A percentile compares a stretch with the other conserved stretches of the same genome.
Evolutionary conservation across 2,888 invertebrate genomes (phyloP).

Genomic region (Meta bourneti): DNA sequence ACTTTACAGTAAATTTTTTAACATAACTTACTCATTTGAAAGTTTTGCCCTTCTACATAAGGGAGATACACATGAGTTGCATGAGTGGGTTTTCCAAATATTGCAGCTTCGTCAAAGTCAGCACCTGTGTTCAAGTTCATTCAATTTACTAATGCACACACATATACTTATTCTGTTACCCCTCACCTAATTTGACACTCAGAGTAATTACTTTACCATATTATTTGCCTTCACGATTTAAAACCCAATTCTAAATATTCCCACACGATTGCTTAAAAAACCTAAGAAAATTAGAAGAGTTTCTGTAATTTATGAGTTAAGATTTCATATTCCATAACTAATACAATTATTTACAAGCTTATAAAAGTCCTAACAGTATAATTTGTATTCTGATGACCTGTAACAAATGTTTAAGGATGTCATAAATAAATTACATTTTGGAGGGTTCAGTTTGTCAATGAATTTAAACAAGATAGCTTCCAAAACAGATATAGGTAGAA

Average conservation of each 20-base stretch:
- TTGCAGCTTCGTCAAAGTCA: slow-evolving; percentile 81
- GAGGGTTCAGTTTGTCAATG: no score
- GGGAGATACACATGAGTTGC: slow-evolving; percentile 91
- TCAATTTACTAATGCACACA: slow-evolving; percentile 46
- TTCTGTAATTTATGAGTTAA: no score
- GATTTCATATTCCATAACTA: no score
- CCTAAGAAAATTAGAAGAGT: no score
- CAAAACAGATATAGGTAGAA: no score
- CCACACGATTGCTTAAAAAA: no score
- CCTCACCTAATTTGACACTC: neutral
- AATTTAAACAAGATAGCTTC: no score
- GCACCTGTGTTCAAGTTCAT: slow-evolving; percentile 79
- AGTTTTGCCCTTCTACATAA: slow-evolving; percentile 89
- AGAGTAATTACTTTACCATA: neutral
- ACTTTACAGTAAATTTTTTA: slow-evolving; percentile 27
- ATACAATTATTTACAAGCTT: no score
- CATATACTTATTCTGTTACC: slow-evolving; percentile 18
- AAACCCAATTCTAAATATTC: neutral
- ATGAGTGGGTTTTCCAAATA: slow-evolving; percentile 87
- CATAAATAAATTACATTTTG: no score
- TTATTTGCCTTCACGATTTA: neutral
- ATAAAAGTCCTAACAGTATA: no score
- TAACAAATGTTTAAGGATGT: no score
- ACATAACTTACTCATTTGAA: slow-evolving; percentile 88
- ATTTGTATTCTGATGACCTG: no score